Evolutionary conservation across 2,888 invertebrate genomes (phyloP).

Genomic region (Leptodirus hochenwartii): DNA sequence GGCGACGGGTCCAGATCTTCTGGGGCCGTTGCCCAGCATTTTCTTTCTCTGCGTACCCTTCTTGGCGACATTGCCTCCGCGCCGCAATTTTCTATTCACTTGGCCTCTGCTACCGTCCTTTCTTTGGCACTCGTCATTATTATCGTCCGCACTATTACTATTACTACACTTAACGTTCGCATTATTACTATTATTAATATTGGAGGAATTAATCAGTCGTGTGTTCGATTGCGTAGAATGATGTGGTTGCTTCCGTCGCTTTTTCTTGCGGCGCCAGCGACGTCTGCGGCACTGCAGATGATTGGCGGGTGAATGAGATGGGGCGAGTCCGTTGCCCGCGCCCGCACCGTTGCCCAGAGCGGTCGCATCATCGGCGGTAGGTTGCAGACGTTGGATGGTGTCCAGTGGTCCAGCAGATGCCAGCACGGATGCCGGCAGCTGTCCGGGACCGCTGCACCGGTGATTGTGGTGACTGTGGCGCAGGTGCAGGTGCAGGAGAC

Average conservation of each 20-base stretch:
- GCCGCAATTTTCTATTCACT: no score
- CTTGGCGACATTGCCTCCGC: conserved; percentile 26
- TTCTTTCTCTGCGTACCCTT: conserved; percentile 31
- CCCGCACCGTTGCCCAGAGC: conserved; percentile 8
- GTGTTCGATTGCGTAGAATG: conserved; percentile 10
- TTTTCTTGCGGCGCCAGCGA: conserved; percentile 31
- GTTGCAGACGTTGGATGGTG: conserved; percentile 18
- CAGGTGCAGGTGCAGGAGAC: conserved; percentile 31
- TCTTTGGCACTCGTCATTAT: conserved; percentile 27
- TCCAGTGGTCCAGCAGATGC: background rate
- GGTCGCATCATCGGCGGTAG: no score
- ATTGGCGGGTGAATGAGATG: no score
- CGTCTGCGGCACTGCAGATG: no score
- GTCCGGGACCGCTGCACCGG: conserved; percentile 1
- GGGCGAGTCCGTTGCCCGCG: no score
- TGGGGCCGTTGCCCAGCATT: conserved; percentile 27
- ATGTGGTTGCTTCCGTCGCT: conserved; percentile 34
- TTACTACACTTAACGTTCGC: conserved; percentile 12
- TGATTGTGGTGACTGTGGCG: conserved; percentile 10
- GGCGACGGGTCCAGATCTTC: conserved; percentile 22
- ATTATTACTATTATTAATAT: conserved; percentile 11
- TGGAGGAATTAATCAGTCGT: no score
- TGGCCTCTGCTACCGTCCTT: no score
- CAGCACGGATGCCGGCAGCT: conserved; percentile 1
- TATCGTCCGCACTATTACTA: conserved; percentile 16